Percentiles rank a stretch among this genome's conserved stretches.
phyloP scores from a whole-genome alignment of 1,140 invertebrate species.

The Zaprionus vittiger region DNA sequence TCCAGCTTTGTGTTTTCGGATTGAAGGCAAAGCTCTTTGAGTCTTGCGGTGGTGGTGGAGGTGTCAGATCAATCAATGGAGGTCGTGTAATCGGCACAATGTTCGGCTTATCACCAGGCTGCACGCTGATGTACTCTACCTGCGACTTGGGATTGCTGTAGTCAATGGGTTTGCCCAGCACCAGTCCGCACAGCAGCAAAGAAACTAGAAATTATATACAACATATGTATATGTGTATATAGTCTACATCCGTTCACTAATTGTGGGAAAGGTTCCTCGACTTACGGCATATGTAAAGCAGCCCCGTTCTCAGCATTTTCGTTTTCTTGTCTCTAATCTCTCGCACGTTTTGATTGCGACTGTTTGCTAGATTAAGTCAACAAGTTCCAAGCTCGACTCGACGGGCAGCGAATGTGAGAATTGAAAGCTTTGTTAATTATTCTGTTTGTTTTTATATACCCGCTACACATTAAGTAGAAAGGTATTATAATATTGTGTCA shows the following conservation, averaged over 20 bases:
- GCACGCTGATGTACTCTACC: constrained; percentile 67
- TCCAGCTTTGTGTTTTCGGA: constrained; percentile 67
- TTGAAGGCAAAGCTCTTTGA: constrained; percentile 74
- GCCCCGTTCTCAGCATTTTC: constrained; percentile 17
- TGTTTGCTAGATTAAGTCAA: constrained; percentile 12
- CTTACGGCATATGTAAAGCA: constrained; percentile 40
- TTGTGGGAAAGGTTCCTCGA: constrained; percentile 11
- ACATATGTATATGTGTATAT: background rate
- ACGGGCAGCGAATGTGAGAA: constrained; percentile 9
- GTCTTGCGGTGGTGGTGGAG: constrained; percentile 54
- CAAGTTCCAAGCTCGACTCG: background rate
- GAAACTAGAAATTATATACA: constrained; percentile 25
- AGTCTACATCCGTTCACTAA: background rate
- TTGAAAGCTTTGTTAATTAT: constrained; percentile 27
- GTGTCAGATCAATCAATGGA: constrained; percentile 57
- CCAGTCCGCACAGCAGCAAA: constrained; percentile 24
- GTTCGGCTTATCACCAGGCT: constrained; percentile 40
- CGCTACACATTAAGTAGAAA: no score
- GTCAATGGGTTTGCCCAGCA: constrained; percentile 34
- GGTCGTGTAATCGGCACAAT: constrained; percentile 66
- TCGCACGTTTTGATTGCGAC: constrained; percentile 21
- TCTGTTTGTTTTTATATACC: constrained; percentile 9
- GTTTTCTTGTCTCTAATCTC: background rate
- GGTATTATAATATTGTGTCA: no score
- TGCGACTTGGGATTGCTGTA: constrained; percentile 70